phyloP scores from a whole-genome alignment of 2,113 vertebrate species.

The Orycteropus afer region DNA sequence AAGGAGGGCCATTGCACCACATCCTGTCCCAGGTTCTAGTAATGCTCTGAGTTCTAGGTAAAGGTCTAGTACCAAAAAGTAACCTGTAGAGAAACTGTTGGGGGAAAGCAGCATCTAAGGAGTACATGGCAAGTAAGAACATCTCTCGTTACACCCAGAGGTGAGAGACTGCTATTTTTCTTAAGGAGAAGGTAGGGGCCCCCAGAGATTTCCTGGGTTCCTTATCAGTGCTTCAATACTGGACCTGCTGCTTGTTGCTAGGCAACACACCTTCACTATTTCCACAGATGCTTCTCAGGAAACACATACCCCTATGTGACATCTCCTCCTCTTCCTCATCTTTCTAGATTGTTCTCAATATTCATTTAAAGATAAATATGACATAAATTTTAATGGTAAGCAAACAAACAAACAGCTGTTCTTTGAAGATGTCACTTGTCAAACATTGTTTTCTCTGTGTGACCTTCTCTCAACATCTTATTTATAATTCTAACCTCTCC shows the following conservation, averaged over 20 bases:
- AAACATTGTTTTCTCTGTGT: background rate
- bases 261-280: background rate
- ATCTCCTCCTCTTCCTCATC: background rate
- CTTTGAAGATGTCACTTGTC: background rate
- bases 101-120: background rate
- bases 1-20: background rate
- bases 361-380: slow-evolving; percentile 31
- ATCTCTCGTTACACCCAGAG: background rate
- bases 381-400: background rate
- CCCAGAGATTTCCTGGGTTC: background rate
- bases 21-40: background rate
- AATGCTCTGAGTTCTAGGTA: background rate
- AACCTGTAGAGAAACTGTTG: background rate
- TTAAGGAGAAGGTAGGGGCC: background rate
- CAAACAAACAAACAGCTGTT: background rate
- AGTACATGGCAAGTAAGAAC: background rate
- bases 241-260: background rate
- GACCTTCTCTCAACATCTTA: background rate
- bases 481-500: background rate
- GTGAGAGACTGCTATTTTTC: background rate
- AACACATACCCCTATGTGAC: background rate
- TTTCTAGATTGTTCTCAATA: background rate
- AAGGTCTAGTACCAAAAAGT: background rate
- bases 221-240: background rate
- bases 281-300: background rate